Conservation (phyloP, 2,888 invertebrate genomes). For the Limulus polyphemus region DNA sequence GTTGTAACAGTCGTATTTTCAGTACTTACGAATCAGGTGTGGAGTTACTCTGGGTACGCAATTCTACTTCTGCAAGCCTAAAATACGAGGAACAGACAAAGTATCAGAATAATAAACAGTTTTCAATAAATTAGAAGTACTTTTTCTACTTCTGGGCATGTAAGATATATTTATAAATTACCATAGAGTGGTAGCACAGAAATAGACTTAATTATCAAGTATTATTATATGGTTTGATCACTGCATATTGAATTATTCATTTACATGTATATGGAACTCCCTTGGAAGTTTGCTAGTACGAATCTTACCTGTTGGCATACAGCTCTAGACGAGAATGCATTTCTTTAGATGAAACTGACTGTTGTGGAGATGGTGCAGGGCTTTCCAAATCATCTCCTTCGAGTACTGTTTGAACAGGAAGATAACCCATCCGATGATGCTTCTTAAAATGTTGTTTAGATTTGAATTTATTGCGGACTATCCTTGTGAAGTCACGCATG, state of each 20-base stretch:
- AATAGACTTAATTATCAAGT: too few relatives aligned
- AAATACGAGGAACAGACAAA: too few relatives aligned
- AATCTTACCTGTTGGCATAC: conserved; percentile 56
- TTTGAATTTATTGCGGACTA: conserved; percentile 90
- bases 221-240: too few relatives aligned
- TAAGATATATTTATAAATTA: too few relatives aligned
- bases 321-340: conserved; percentile 94
- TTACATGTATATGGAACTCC: too few relatives aligned
- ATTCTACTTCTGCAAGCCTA: conserved; percentile 80
- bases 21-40: conserved; percentile 59
- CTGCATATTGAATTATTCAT: too few relatives aligned
- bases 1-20: too few relatives aligned
- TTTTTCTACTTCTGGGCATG: too few relatives aligned
- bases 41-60: conserved; percentile 54
- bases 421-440: conserved; percentile 85
- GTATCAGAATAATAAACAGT: too few relatives aligned
- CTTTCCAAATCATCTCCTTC: conserved; percentile 48
- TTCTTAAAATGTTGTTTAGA: conserved; percentile 91
- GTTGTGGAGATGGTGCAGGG: conserved; percentile 69
- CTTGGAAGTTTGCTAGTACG: too few relatives aligned
- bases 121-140: too few relatives aligned
- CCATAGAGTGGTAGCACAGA: too few relatives aligned
- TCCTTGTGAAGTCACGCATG: conserved; percentile 91
- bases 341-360: conserved; percentile 45
- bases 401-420: conserved; percentile 88